Evolutionary conservation across 2,113 vertebrate genomes (phyloP).

Genomic region (Dunckerocampus dactyliophorus): DNA sequence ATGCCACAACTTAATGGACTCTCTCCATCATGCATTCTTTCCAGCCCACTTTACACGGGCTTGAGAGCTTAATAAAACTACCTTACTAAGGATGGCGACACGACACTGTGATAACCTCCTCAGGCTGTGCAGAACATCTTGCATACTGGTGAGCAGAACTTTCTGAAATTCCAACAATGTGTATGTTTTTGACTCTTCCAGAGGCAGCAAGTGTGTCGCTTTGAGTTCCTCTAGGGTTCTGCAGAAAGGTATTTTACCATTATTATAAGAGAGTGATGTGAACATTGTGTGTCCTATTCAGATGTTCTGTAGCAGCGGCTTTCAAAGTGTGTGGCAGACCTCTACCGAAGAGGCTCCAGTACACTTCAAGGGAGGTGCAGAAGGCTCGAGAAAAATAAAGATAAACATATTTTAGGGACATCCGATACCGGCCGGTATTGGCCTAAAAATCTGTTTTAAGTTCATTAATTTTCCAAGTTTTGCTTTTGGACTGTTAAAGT

Average conservation of each 20-base stretch:
- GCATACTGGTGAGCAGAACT: slow-evolving; percentile 35
- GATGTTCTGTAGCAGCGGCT: not conserved
- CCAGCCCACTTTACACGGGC: not conserved
- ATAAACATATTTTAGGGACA: too few species aligned
- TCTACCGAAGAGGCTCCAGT: too few species aligned
- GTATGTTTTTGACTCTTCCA: slow-evolving; percentile 51
- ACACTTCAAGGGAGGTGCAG: too few species aligned
- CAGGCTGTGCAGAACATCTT: slow-evolving; percentile 51
- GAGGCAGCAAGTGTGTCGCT: slow-evolving; percentile 67
- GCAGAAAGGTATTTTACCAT: slow-evolving; percentile 11
- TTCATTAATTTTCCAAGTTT: too few species aligned
- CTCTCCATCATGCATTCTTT: too few species aligned
- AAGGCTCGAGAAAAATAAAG: too few species aligned
- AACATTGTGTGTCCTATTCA: not conserved
- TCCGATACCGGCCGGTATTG: too few species aligned
- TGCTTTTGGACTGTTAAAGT: too few species aligned
- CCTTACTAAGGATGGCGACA: slow-evolving; percentile 58
- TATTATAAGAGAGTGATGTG: not conserved
- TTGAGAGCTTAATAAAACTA: slow-evolving; percentile 32
- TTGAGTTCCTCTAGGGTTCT: slow-evolving; percentile 75
- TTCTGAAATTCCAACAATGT: slow-evolving; percentile 67
- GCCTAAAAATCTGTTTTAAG: too few species aligned
- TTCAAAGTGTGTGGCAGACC: too few species aligned
- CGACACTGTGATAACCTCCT: slow-evolving; percentile 59
- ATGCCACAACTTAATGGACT: not conserved